Evolutionary conservation across 2,113 vertebrate genomes (phyloP), one percentile per base, ranked within the genome.

Genomic region (Hydrolagus affinis): DNA sequence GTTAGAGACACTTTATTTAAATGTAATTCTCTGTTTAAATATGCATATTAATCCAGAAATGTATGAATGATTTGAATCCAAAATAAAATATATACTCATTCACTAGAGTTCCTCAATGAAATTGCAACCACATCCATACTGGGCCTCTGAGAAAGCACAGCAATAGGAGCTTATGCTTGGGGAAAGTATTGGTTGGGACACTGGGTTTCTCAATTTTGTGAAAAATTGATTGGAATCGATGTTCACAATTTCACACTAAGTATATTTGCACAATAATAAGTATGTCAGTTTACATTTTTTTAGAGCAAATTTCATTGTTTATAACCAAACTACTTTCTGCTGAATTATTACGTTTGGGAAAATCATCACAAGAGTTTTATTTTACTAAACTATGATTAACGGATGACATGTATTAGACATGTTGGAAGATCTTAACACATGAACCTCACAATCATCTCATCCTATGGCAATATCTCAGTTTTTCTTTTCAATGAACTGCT

Each of bases 361-460:
- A 60, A 64, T 64, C 28, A 23, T 44, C 62, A 30, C 62, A 15
- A 9, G 25, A 64, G 23, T 17, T 19, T 32, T 64, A n/a, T 83
- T 68, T 64, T 68, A 30, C 30, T 8, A 44, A 44, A 66, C 17
- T 68, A 10, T 75, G 19, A 21, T 21, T 75, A 3, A 56, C 14
- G 17, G 25, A 68, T 30, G 28, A 66, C 73, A 75, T 21, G 44
- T 32, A 21, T 68, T 28, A 28, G 32, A 68, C 66, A 32, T 15
- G 66, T 83, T 19, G 28, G 62, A 83, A 83, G 60, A 60, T 80
- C 77, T 66, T 66, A 64, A 28, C 78, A 11, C 15, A 83, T 14
- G 60, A 30, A 28, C 10, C 62, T 83, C 66, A 66, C 64, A 66
- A 83, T 83, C 25, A 66, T 66, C 62, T 83, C 62, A 32, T 28